Evolutionary conservation across 2,113 vertebrate species (phyloP).

Genomic region (Hippolais icterina): DNA sequence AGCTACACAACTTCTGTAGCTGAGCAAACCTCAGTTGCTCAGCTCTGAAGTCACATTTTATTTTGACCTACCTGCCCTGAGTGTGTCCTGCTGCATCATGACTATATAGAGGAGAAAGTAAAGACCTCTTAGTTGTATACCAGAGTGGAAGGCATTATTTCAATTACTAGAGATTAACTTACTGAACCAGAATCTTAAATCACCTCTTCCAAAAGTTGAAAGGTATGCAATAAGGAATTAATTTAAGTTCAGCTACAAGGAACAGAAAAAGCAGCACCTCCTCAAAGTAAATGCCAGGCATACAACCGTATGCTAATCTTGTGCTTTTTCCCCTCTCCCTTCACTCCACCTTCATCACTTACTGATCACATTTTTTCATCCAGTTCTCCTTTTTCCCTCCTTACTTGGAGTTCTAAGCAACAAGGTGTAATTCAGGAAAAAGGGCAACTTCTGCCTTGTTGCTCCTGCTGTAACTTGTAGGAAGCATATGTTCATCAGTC

Average conservation of each 20-base stretch:
- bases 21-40: neutral
- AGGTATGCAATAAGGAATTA: neutral
- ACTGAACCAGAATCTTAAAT: neutral
- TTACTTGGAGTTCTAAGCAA: neutral
- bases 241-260: neutral
- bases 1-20: neutral
- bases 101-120: neutral
- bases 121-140: neutral
- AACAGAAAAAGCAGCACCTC: neutral
- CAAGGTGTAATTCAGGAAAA: neutral
- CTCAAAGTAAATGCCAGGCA: neutral
- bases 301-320: neutral
- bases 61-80: neutral
- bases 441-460: neutral
- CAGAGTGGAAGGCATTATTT: neutral
- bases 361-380: neutral
- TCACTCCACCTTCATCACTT: neutral
- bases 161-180: neutral
- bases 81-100: neutral
- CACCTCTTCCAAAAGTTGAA: neutral
- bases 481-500: neutral
- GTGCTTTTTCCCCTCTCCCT: rapidly evolving
- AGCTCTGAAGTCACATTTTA: neutral
- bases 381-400: neutral
- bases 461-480: neutral